A percentile compares a stretch with the other conserved stretches of the same genome.
Evolutionary conservation across 1,140 invertebrate genomes (phyloP).

Genomic region (Dendrolimus punctatus): DNA sequence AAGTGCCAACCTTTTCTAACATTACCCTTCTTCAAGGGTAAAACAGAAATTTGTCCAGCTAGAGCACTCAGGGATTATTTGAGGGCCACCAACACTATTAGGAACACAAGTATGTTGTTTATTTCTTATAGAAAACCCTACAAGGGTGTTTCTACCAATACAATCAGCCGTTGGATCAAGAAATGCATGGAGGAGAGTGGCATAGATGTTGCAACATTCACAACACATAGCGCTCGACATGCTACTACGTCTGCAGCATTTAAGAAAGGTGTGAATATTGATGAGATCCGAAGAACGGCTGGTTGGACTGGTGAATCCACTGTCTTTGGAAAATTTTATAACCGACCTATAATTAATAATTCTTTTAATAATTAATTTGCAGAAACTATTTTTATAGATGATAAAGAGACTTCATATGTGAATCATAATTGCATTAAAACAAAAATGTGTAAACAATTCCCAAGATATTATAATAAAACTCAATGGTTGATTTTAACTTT

Average conservation of each 20-base stretch:
- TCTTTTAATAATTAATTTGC: too few species aligned
- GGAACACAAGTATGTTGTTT: neutral
- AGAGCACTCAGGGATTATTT: neutral
- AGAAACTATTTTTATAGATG: neutral
- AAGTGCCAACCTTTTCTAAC: slow-evolving; percentile 4
- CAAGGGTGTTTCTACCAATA: neutral
- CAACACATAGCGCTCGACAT: slow-evolving; percentile 37
- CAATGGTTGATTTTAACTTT: too few species aligned
- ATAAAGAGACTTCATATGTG: too few species aligned
- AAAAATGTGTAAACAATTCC: too few species aligned
- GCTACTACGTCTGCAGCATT: slow-evolving; percentile 33
- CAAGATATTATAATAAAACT: too few species aligned
- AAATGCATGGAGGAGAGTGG: slow-evolving; percentile 17
- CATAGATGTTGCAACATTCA: slow-evolving; percentile 22
- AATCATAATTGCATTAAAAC: too few species aligned
- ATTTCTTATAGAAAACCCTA: slow-evolving; percentile 1
- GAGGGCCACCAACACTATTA: neutral
- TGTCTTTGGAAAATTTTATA: slow-evolving; percentile 32
- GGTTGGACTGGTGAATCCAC: slow-evolving; percentile 28
- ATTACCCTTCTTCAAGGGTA: slow-evolving; percentile 8
- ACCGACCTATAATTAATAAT: slow-evolving; percentile 14
- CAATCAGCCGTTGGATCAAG: slow-evolving; percentile 1
- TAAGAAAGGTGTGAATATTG: slow-evolving; percentile 19
- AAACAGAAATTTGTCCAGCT: slow-evolving; percentile 8
- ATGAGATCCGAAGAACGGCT: slow-evolving; percentile 29